Percentiles rank a stretch among this genome's conserved stretches.
phyloP scores from a whole-genome alignment of 2,797 vertebrate species.

The Spinibarbus caldwelli region DNA sequence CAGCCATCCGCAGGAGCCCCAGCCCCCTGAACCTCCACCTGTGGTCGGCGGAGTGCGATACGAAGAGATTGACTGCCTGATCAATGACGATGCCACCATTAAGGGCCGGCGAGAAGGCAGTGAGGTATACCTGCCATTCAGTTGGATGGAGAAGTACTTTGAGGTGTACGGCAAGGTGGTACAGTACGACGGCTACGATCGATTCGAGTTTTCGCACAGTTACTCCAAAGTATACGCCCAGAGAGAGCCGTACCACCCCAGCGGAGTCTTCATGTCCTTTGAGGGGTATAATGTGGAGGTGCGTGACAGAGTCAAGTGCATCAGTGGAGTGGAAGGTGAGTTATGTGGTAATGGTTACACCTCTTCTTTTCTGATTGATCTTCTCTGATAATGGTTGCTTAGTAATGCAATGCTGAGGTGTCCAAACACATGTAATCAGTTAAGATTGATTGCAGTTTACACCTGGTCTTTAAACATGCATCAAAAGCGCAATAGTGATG shows the following conservation, averaged over 20 bases:
- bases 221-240: conserved; percentile 96
- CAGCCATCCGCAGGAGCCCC: conserved; percentile 78
- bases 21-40: conserved; percentile 89
- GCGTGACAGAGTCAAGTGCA: conserved; percentile 95
- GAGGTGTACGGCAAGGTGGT: conserved; percentile 94
- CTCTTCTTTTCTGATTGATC: background rate
- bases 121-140: conserved; percentile 94
- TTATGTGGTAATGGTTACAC: conserved; percentile 43
- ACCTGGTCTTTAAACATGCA: background rate
- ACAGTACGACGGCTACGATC: conserved; percentile 90
- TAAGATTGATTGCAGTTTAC: background rate
- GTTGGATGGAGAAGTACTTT: conserved; percentile 96
- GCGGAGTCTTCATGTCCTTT: conserved; percentile 98
- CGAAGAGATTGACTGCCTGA: conserved; percentile 96
- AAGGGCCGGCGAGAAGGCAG: conserved; percentile 88
- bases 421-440: background rate
- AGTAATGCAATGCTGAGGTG: background rate
- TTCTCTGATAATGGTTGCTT: background rate
- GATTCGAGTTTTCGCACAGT: conserved; percentile 98
- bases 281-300: conserved; percentile 99
- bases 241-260: conserved; percentile 90
- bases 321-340: conserved; percentile 96
- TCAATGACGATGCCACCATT: conserved; percentile 92
- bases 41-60: conserved; percentile 84
- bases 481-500: background rate